Percentiles rank a stretch among this genome's conserved stretches.
phyloP scores from a whole-genome alignment of 2,888 invertebrate genomes.

The Lasioglossum zephyrum region DNA sequence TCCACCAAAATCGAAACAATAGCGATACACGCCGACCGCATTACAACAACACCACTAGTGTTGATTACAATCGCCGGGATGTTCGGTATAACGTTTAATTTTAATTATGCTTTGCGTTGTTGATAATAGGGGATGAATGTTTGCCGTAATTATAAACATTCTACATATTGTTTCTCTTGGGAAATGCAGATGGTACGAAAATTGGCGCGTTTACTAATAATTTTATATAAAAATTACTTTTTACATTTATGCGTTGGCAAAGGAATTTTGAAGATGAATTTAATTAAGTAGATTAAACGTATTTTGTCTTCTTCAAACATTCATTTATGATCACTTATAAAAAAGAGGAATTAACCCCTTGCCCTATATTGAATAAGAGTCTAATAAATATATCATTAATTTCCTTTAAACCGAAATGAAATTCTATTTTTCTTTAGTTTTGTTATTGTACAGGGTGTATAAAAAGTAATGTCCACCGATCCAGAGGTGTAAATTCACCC shows the following conservation, averaged over 20 bases:
- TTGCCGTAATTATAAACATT: neutral
- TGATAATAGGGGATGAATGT: neutral
- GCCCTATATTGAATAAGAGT: too few relatives aligned
- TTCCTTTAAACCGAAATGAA: neutral
- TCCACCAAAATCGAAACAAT: neutral
- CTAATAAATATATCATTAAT: neutral
- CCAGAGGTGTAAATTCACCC: too few relatives aligned
- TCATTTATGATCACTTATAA: too few relatives aligned
- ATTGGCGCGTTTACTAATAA: neutral
- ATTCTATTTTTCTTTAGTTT: neutral
- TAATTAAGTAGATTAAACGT: neutral
- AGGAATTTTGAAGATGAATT: neutral
- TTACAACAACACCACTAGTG: neutral
- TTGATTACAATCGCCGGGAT: neutral
- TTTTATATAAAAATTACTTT: neutral
- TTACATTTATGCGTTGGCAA: neutral
- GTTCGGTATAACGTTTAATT: neutral
- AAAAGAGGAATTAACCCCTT: too few relatives aligned
- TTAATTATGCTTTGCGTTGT: neutral
- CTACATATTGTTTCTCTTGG: neutral
- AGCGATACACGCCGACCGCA: neutral
- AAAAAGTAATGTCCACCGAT: too few relatives aligned
- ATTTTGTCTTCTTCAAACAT: neutral
- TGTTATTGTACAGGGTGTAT: too few relatives aligned
- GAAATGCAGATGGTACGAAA: neutral